Conservation (phyloP, 2,113 vertebrate species). For the Pavo muticus region DNA sequence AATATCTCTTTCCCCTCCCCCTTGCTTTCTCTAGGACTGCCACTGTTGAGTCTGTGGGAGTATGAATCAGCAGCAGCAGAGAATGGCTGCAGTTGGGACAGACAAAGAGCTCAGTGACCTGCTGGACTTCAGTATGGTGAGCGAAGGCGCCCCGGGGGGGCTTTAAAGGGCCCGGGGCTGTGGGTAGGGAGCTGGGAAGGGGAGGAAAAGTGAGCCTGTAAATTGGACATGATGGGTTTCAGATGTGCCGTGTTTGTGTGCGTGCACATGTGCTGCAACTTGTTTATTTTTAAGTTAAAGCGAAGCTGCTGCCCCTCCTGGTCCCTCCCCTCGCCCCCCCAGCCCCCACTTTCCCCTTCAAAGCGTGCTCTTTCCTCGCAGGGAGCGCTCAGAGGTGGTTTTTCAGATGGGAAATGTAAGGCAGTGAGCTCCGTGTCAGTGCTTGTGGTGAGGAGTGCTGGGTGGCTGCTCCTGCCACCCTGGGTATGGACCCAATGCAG, state of each 20-base stretch:
- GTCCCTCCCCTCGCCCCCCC: no score
- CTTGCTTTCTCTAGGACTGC: constrained; percentile 84
- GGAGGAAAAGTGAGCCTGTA: constrained; percentile 51
- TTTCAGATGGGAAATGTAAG: neutral
- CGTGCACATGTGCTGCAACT: constrained; percentile 63
- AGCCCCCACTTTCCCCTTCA: neutral
- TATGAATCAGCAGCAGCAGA: constrained; percentile 97
- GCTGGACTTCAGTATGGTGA: constrained; percentile 99
- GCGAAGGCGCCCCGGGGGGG: constrained; percentile 35
- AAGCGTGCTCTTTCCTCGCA: neutral
- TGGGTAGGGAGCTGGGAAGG: constrained; percentile 15
- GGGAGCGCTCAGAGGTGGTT: neutral
- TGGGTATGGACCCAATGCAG: neutral
- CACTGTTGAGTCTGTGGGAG: constrained; percentile 84
- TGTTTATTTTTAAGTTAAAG: constrained; percentile 67
- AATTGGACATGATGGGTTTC: constrained; percentile 61
- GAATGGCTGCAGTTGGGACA: constrained; percentile 97
- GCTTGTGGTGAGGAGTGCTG: accelerated
- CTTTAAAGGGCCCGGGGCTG: neutral
- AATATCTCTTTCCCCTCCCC: constrained; percentile 28
- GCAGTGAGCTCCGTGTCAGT: neutral
- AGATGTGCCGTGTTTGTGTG: constrained; percentile 62
- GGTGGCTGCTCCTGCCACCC: neutral
- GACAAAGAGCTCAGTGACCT: constrained; percentile 99
- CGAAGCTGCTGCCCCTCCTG: constrained; percentile 28